Base-by-base conservation (phyloP, 2,888 invertebrate species). In the Eupithecia pulchellata region DNA sequence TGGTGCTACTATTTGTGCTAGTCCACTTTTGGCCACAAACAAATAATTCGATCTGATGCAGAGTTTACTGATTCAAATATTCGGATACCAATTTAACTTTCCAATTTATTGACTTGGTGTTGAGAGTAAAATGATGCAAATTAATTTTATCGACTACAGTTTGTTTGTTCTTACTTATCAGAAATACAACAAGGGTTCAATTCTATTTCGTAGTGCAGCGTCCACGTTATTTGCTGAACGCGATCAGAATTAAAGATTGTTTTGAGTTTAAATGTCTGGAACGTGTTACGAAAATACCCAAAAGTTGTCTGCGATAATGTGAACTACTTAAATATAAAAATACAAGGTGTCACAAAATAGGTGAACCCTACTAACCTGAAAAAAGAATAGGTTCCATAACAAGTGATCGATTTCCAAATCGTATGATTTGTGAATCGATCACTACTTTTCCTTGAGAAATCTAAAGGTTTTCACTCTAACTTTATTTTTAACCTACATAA, bases 181-280 rank as follows among this genome's bases (percentile, higher is more conserved):
- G 4, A 47, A 47, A 20, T 20, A 47, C 9, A 47, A 20, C 52
- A 52, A 52, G 13, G 25, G 25, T 52, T 52, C 52, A 25, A 25
- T 52, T 25, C 11, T 13, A 52, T 25, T 68, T 68, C 57, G 63
- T 57, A 39, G 63, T 39, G 63, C 39, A 60, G 9, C 30, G n/a
- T 17, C 30, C n/a, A n/a, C 30, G 58, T 57, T 29, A 64, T 61
- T 64, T 57, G 5, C 17, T 2, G 58, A 69, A 34, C 69, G 69
- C 64, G 60, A 60, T 42, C 60, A 8, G 64, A 69, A 69, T 69
- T 60, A 13, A 25, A 52, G 20, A 52, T 25, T 25, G 47, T 47
- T n/a, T 20, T 20, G 3, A 47, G 42, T 2, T 47, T 20, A n/a
- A 20, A 52, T 25, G 52, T 52, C 52, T 25, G 52, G 20, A 52